A percentile compares a stretch with the other conserved stretches of the same genome.
Conservation (phyloP, 1,140 invertebrate genomes). For the Pinna nobilis region DNA sequence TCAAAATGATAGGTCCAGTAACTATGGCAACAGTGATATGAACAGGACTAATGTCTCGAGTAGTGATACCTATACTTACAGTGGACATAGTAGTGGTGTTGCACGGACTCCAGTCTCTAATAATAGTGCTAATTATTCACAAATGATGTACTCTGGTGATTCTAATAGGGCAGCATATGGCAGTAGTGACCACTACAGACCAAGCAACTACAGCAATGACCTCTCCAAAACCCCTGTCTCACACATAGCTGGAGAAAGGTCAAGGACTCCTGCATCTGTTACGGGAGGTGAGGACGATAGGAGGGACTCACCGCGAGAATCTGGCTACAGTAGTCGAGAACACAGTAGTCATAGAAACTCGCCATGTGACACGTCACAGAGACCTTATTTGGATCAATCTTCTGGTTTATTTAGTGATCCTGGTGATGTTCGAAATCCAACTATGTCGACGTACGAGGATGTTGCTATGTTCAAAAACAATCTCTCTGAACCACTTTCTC, state of each 20-base stretch:
- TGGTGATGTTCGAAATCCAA: slow-evolving; percentile 43
- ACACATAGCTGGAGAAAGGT: slow-evolving; percentile 24
- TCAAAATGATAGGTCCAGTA: too few relatives aligned
- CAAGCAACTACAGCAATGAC: slow-evolving; percentile 1
- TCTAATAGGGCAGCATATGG: not conserved
- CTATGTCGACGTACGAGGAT: slow-evolving; percentile 63
- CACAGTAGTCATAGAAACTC: slow-evolving; percentile 46
- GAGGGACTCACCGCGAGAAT: slow-evolving; percentile 39
- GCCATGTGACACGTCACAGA: slow-evolving; percentile 29
- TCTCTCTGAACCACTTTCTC: slow-evolving; percentile 62
- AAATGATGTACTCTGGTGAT: not conserved
- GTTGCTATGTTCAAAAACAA: slow-evolving; percentile 62
- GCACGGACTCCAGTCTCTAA: slow-evolving; percentile 26
- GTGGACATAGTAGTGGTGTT: too few relatives aligned
- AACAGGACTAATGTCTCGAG: not conserved
- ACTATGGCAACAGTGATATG: not conserved
- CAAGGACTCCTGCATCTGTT: slow-evolving; percentile 41
- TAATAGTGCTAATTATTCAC: not conserved
- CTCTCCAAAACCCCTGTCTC: not conserved
- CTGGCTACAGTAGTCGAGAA: slow-evolving; percentile 44
- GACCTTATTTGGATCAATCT: slow-evolving; percentile 16
- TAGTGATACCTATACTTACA: not conserved
- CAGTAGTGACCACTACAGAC: slow-evolving; percentile 2
- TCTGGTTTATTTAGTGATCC: too few relatives aligned
- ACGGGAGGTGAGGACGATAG: slow-evolving; percentile 27